Base-by-base conservation (phyloP, 2,797 vertebrate species). In the Crocodylus rhombifer region DNA sequence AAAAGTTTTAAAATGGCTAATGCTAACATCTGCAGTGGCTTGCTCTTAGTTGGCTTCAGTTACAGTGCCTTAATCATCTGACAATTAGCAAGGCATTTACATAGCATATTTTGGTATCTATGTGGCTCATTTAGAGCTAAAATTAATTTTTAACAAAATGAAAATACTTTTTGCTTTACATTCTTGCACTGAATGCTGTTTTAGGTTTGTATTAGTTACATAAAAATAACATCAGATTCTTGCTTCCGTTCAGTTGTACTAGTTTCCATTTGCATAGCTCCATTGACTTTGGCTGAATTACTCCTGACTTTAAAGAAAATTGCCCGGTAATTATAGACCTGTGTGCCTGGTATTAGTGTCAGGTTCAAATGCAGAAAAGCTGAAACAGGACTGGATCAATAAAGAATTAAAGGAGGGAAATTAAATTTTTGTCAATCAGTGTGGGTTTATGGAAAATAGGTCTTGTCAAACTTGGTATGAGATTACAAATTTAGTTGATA, bases 241-340 rank as follows among this genome's bases (percentile, higher is more conserved):
- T 51, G 9, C 33, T 86, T 86, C 82, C 2, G 30, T 33, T 83
- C 15, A 55, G 85, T 15, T 77, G 4, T 18, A 42, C 79, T 33
- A 89, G 0, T 2, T 0, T 71, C 63, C 75, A n/a, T 74, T 4
- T 42, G 0, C 0, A 6, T 0, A 1, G 1, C 3, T 82, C 25
- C 80, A 62, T n/a, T 67, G 13, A 18, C 3, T 86, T 86, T 26
- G 77, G 0, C 77, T 21, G 23, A 76, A 14, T 77, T 77, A 64
- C 15, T 84, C 84, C 60, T 14, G 82, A 61, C 42, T 51, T 51
- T 51, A 11, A 51, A 51, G 42, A 51, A 51, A 51, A 51, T 10
- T 51, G 42, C 42, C 42, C 3, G 42, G 42, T 51, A 51, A 51
- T 11, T 51, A 51, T 51, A 51, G 42, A 9, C 9, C 10, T 51